Conservation (phyloP, 2,888 invertebrate genomes). For the Noctua janthe region DNA sequence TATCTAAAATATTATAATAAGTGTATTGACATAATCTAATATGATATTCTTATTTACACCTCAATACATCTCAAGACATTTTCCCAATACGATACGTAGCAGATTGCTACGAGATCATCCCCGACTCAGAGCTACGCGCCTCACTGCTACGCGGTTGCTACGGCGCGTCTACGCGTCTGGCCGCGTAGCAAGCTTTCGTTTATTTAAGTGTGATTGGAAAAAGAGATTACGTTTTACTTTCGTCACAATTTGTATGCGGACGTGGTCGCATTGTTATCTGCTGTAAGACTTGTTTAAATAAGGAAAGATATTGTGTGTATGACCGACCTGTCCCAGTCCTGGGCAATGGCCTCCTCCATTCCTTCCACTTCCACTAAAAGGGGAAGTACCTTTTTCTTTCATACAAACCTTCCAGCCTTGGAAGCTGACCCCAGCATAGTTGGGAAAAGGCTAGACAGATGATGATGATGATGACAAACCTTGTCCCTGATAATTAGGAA, state of each 20-base stretch:
- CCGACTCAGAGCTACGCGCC: constrained; percentile 20
- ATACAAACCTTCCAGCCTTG: no score
- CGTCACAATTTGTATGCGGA: constrained; percentile 16
- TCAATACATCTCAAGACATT: constrained; percentile 11
- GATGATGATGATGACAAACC: no score
- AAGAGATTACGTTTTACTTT: constrained; percentile 19
- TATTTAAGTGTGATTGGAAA: constrained; percentile 41
- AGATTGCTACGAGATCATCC: constrained; percentile 38
- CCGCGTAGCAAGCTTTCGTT: constrained; percentile 22
- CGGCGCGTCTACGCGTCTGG: constrained; percentile 41
- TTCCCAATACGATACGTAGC: constrained; percentile 24
- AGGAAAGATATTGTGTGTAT: background rate
- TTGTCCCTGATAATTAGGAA: no score
- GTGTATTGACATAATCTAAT: no score
- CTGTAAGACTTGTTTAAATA: constrained; percentile 5
- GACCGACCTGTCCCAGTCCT: no score
- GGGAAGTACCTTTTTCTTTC: no score
- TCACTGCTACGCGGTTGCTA: constrained; percentile 37
- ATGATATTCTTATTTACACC: background rate
- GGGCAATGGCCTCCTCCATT: no score
- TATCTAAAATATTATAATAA: no score
- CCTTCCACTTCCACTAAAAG: no score
- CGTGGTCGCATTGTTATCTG: background rate
- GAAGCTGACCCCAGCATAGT: no score
- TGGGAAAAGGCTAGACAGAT: no score